These are phyloP conservation scores for Caenorhabditis sp. DNA, from an alignment of 2,888 invertebrate genomes.

Conservation along the genomic window DNA sequence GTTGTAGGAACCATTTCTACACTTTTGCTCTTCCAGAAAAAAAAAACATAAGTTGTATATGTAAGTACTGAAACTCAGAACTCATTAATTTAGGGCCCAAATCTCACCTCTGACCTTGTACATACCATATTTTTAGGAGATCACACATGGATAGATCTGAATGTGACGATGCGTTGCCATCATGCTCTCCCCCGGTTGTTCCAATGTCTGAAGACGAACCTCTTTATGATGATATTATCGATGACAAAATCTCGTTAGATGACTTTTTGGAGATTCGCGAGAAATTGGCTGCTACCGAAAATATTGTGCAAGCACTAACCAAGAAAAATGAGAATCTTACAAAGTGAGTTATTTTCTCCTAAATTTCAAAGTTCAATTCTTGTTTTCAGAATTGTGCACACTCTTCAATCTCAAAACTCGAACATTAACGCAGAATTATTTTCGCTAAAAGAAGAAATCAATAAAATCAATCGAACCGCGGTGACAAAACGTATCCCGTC, in stretches of 20 bases:
- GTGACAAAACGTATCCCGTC: constrained; percentile 32
- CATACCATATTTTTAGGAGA: not conserved
- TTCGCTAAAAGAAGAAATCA: constrained; percentile 28
- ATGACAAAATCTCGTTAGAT: constrained; percentile 22
- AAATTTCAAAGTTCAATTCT: not conserved
- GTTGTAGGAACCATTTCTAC: too few relatives aligned
- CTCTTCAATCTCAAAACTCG: constrained; percentile 21
- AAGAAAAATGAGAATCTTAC: constrained; percentile 31
- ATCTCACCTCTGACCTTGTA: not conserved
- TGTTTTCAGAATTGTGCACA: constrained; percentile 28
- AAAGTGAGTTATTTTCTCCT: constrained; percentile 11
- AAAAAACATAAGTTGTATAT: too few relatives aligned
- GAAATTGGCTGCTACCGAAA: constrained; percentile 10
- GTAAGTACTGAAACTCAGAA: too few relatives aligned
- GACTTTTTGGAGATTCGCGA: constrained; percentile 35
- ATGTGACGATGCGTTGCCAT: constrained; percentile 11
- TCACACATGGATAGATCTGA: not conserved
- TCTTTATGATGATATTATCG: constrained; percentile 12
- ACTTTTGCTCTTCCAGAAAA: too few relatives aligned
- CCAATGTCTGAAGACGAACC: constrained; percentile 22
- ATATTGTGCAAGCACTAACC: constrained; percentile 7
- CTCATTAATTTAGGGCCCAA: too few relatives aligned
- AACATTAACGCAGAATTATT: constrained; percentile 31
- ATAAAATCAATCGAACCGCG: constrained; percentile 19
- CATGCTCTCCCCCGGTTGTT: constrained; percentile 21